Conservation (phyloP, 2,797 vertebrate genomes). For the Chiloscyllium punctatum region DNA sequence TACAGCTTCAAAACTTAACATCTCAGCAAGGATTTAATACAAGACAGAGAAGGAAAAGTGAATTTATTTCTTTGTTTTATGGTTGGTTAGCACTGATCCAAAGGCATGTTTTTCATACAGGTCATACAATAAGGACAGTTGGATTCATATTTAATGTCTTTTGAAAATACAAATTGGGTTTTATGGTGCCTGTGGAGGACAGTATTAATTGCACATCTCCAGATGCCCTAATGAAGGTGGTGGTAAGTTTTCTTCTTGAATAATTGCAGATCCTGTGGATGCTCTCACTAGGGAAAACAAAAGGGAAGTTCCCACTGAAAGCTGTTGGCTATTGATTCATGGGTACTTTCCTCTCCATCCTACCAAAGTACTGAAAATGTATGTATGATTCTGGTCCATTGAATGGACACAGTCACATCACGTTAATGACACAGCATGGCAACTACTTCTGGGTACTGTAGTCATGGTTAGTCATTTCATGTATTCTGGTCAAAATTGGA, state of each 20-base stretch:
- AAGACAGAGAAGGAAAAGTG: background rate
- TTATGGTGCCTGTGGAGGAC: background rate
- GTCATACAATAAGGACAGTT: background rate
- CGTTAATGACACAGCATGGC: too few species aligned
- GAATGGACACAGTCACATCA: background rate
- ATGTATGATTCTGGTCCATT: background rate
- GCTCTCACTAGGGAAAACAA: too few species aligned
- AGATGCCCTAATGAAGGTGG: background rate
- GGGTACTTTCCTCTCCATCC: background rate
- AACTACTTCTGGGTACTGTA: too few species aligned
- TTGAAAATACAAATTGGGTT: background rate
- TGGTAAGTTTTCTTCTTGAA: background rate
- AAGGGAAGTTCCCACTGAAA: background rate
- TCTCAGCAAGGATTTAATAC: background rate
- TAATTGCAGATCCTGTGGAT: background rate
- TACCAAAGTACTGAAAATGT: background rate
- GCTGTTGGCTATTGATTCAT: background rate
- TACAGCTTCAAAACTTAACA: background rate
- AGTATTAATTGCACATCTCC: background rate
- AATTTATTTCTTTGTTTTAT: background rate
- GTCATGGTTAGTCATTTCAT: too few species aligned
- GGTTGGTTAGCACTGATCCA: background rate
- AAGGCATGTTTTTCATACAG: background rate
- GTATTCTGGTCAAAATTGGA: too few species aligned
- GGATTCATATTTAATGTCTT: background rate